A percentile compares a stretch with the other conserved stretches of the same genome.
Evolutionary conservation across 1,140 invertebrate genomes (phyloP).

Genomic region (Oncopodura yosiiana): DNA sequence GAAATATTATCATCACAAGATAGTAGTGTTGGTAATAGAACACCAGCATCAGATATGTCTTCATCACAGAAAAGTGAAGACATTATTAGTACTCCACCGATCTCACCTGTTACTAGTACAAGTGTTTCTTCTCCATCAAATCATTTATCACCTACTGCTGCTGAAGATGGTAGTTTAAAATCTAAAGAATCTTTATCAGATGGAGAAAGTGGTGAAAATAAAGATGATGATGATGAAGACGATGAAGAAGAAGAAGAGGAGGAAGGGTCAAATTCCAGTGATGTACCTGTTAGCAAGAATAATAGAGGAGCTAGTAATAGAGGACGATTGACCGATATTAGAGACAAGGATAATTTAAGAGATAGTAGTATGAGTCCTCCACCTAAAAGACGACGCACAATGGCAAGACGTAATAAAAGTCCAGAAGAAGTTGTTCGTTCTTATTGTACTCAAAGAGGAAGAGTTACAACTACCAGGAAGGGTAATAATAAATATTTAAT

Average conservation of each 20-base stretch:
- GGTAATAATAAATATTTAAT: no score
- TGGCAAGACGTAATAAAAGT: constrained; percentile 16
- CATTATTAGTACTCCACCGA: background rate
- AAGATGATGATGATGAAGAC: constrained; percentile 12
- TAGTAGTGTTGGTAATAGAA: background rate
- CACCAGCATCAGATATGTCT: background rate
- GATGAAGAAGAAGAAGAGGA: constrained; percentile 10
- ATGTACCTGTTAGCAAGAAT: constrained; percentile 13
- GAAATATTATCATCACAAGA: background rate
- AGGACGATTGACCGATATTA: background rate
- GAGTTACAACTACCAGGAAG: background rate
- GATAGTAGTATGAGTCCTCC: constrained; percentile 10
- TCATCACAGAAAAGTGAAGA: background rate
- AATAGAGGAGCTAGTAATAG: background rate
- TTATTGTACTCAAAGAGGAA: background rate
- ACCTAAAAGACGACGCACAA: constrained; percentile 7
- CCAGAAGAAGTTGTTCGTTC: constrained; percentile 23
- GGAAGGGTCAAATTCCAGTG: constrained; percentile 7
- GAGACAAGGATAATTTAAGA: constrained; percentile 2
- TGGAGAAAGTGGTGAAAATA: constrained; percentile 16
- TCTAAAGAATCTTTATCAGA: constrained; percentile 24
- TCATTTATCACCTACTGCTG: constrained; percentile 2
- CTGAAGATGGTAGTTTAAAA: constrained; percentile 14
- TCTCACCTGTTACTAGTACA: background rate
- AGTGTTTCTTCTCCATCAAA: background rate